phyloP scores from a whole-genome alignment of 2,888 invertebrate genomes.

The Xanthia togata region DNA sequence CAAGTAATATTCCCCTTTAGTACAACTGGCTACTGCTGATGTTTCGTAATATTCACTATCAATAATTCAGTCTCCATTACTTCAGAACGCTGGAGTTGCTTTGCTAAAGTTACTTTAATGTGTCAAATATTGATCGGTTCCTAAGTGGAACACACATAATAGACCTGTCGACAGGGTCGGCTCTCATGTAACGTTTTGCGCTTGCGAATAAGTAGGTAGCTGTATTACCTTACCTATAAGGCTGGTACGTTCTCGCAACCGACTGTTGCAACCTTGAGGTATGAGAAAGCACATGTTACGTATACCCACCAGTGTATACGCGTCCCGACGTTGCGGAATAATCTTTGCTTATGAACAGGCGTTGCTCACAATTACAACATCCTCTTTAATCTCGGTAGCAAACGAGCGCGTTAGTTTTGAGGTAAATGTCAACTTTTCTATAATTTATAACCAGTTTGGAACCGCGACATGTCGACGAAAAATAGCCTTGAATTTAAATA shows the following conservation, averaged over 20 bases:
- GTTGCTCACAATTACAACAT: slow-evolving; percentile 74
- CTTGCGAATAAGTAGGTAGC: slow-evolving; percentile 72
- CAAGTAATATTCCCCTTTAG: background rate
- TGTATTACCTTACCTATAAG: slow-evolving; percentile 78
- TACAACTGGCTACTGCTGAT: background rate
- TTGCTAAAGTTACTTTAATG: slow-evolving; percentile 36
- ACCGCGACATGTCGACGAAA: slow-evolving; percentile 57
- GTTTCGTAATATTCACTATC: background rate
- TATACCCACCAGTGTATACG: slow-evolving; percentile 65
- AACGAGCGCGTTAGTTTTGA: slow-evolving; percentile 47
- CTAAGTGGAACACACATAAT: slow-evolving; percentile 61
- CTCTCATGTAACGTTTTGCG: slow-evolving; percentile 55
- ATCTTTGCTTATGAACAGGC: slow-evolving; percentile 74
- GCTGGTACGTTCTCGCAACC: slow-evolving; percentile 78
- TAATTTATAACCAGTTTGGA: slow-evolving; percentile 53
- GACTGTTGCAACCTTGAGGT: slow-evolving; percentile 78
- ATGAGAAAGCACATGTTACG: slow-evolving; percentile 80
- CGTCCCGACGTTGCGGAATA: slow-evolving; percentile 71
- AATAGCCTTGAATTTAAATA: slow-evolving; percentile 69
- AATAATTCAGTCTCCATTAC: background rate
- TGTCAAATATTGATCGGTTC: slow-evolving; percentile 59
- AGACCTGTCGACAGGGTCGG: slow-evolving; percentile 52
- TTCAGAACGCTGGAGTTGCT: slow-evolving; percentile 14
- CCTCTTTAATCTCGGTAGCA: slow-evolving; percentile 66
- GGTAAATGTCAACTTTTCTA: slow-evolving; percentile 52